These are phyloP conservation scores for Betta splendens DNA, from an alignment of 2,797 vertebrate species.

Conservation along the genomic window DNA sequence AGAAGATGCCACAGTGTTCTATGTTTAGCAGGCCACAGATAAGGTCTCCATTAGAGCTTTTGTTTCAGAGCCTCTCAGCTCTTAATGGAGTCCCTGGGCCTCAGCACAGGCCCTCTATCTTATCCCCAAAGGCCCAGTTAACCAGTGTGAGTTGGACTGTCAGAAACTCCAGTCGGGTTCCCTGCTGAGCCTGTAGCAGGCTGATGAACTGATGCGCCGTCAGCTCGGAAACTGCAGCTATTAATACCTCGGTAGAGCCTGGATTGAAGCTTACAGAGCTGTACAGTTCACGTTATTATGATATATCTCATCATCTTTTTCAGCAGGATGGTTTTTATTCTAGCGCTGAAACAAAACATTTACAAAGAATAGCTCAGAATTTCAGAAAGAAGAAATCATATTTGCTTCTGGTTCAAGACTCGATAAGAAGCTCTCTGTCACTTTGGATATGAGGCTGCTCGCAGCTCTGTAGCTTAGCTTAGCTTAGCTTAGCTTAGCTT, in stretches of 20 bases:
- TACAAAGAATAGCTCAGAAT: neutral
- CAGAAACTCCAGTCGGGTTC: conserved; percentile 52
- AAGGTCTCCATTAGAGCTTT: conserved; percentile 77
- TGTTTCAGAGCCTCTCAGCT: conserved; percentile 76
- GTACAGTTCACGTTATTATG: no score
- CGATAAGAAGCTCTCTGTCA: neutral
- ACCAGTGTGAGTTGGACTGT: conserved; percentile 49
- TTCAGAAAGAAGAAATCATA: neutral
- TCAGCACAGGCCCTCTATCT: conserved; percentile 68
- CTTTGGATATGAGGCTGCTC: neutral
- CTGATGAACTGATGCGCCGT: conserved; percentile 61
- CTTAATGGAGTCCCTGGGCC: conserved; percentile 74
- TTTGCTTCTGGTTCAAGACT: no score
- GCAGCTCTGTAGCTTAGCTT: neutral
- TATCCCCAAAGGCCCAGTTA: conserved; percentile 72
- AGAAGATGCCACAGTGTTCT: conserved; percentile 41
- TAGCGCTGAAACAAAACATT: neutral
- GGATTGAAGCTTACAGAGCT: conserved; percentile 41
- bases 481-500: neutral
- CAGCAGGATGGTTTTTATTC: no score
- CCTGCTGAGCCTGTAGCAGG: conserved; percentile 52
- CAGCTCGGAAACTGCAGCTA: conserved; percentile 47
- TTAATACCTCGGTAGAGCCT: conserved; percentile 57
- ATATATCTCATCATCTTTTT: no score
- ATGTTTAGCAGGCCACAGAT: conserved; percentile 63